phyloP scores from a whole-genome alignment of 1,140 invertebrate genomes.

The Macrocentrus cingulum region DNA sequence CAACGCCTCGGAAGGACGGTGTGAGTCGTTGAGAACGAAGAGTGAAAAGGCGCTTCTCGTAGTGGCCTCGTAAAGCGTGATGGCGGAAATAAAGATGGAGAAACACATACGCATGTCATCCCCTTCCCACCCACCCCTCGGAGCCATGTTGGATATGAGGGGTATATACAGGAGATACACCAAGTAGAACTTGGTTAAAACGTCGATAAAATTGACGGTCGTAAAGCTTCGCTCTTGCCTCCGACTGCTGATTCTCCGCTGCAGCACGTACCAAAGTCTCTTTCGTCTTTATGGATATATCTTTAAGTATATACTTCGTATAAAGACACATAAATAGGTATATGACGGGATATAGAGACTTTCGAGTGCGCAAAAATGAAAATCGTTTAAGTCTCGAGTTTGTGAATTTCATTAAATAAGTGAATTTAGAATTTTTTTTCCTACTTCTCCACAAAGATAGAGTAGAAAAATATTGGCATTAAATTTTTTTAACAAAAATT shows the following conservation, averaged over 20 bases:
- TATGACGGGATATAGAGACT: no score
- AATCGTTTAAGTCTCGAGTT: no score
- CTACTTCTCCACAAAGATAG: no score
- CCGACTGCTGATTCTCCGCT: neutral
- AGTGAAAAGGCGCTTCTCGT: neutral
- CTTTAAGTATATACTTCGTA: neutral
- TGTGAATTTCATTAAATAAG: no score
- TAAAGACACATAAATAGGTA: no score
- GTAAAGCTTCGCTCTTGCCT: conserved; percentile 21
- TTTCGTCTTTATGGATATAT: conserved; percentile 6
- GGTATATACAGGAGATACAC: neutral
- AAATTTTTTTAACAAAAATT: no score
- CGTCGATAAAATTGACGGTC: conserved; percentile 31
- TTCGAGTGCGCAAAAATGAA: no score
- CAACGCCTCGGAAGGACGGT: no score
- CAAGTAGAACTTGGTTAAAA: conserved; percentile 27
- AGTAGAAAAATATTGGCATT: no score
- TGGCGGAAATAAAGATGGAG: neutral
- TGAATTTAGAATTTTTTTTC: no score
- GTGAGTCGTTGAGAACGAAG: neutral
- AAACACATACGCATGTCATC: neutral
- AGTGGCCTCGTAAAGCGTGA: conserved; percentile 1
- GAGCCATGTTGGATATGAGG: conserved; percentile 6
- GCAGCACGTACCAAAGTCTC: conserved; percentile 1
- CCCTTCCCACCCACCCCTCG: no score